A percentile compares a stretch with the other conserved stretches of the same genome.
These are phyloP conservation scores for Rhinolophus sinicus DNA, from an alignment of 2,113 vertebrate species.

Conservation along the genomic window DNA sequence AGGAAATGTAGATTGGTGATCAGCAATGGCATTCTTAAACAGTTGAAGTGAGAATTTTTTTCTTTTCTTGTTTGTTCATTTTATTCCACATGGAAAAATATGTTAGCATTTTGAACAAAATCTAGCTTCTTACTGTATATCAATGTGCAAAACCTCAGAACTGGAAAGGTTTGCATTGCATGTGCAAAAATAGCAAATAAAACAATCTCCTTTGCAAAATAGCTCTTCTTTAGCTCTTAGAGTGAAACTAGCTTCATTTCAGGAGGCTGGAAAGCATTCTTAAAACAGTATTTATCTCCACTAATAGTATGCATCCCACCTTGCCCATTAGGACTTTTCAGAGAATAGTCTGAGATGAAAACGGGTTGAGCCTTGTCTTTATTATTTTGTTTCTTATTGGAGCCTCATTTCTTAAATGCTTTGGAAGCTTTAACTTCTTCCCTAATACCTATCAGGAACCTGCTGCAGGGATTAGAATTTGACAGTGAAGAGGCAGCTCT, in stretches of 20 bases:
- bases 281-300: neutral
- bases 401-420: neutral
- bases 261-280: neutral
- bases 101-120: slow-evolving; percentile 2
- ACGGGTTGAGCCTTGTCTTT: neutral
- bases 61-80: neutral
- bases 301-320: neutral
- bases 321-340: neutral
- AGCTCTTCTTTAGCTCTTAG: neutral
- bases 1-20: neutral
- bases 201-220: neutral
- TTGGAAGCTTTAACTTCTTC: neutral
- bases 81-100: neutral
- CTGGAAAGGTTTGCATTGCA: neutral
- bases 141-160: neutral
- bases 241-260: neutral
- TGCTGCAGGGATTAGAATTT: neutral
- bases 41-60: neutral
- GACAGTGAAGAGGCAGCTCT: neutral
- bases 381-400: neutral
- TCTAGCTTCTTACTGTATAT: neutral
- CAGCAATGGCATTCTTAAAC: neutral
- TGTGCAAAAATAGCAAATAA: neutral
- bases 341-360: slow-evolving; percentile 16
- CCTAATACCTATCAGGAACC: neutral